Evolutionary conservation across 2,797 vertebrate species (phyloP).

Genomic region (Hydrolagus colliei): DNA sequence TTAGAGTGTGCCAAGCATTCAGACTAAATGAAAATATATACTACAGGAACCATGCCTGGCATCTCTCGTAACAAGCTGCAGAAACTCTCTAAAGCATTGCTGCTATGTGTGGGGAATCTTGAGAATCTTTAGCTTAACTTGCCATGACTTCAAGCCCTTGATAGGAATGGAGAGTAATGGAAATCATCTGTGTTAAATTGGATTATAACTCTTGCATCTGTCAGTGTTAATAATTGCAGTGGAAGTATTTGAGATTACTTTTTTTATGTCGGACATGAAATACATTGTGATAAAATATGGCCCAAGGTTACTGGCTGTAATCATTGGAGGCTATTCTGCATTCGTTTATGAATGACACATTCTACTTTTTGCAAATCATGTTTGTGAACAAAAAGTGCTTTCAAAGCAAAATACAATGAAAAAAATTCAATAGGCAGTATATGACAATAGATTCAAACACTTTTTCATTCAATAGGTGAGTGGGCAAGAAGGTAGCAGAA

Average conservation of each 20-base stretch:
- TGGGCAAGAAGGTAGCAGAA: too few relatives aligned
- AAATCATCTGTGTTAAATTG: slow-evolving; percentile 38
- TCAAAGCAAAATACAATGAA: neutral
- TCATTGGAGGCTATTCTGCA: neutral
- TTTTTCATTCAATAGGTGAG: neutral
- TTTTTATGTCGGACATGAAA: neutral
- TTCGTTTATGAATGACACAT: neutral
- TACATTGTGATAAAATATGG: neutral
- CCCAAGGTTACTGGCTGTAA: neutral
- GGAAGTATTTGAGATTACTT: slow-evolving; percentile 35
- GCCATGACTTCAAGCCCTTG: slow-evolving; percentile 50
- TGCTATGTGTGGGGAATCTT: slow-evolving; percentile 87
- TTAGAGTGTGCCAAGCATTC: slow-evolving; percentile 82
- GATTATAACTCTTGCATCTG: slow-evolving; percentile 38
- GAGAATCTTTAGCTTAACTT: slow-evolving; percentile 78
- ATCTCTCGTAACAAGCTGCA: slow-evolving; percentile 89
- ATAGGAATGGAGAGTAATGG: slow-evolving; percentile 42
- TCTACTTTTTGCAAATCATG: neutral
- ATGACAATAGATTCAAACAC: neutral
- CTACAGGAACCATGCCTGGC: slow-evolving; percentile 73
- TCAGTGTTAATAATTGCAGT: slow-evolving; percentile 39
- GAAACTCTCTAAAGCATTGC: slow-evolving; percentile 76
- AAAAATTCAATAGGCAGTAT: neutral
- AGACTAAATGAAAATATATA: slow-evolving; percentile 94
- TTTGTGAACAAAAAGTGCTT: neutral